phyloP scores from a whole-genome alignment of 2,888 invertebrate genomes.

The Himalopsyche tibetana region DNA sequence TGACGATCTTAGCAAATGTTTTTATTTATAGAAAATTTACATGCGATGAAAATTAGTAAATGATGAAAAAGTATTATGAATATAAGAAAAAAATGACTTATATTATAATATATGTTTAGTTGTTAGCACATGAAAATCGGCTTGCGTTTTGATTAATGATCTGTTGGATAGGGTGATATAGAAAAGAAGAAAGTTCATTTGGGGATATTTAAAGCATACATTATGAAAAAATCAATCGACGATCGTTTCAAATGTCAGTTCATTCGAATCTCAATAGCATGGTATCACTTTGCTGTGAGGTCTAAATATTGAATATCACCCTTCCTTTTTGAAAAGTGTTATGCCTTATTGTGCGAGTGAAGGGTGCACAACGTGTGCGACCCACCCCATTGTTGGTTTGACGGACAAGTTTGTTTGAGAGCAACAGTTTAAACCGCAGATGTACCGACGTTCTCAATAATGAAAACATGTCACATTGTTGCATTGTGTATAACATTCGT shows the following conservation, averaged over 20 bases:
- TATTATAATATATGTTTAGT: no score
- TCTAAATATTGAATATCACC: conserved; percentile 26
- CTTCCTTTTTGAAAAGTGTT: conserved; percentile 20
- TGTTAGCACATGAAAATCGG: no score
- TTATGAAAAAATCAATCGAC: no score
- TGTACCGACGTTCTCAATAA: background rate
- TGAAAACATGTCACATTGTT: conserved; percentile 20
- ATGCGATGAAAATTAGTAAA: no score
- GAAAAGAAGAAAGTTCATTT: no score
- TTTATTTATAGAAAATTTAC: no score
- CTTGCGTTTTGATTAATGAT: no score
- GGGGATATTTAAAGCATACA: no score
- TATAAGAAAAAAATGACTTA: no score
- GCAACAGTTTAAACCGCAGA: conserved; percentile 23
- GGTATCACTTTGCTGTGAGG: conserved; percentile 17
- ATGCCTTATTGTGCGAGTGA: conserved; percentile 4
- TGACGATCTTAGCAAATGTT: no score
- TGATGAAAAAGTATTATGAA: no score
- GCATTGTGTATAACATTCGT: background rate
- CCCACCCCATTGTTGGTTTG: conserved; percentile 12
- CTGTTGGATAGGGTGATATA: no score
- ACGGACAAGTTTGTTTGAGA: conserved; percentile 30
- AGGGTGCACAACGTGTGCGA: conserved; percentile 17
- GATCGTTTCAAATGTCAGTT: background rate
- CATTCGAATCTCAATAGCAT: background rate